A percentile compares a stretch with the other conserved stretches of the same genome.
These are phyloP conservation scores for Lathamus discolor DNA, from an alignment of 2,113 vertebrate species.

Conservation along the genomic window DNA sequence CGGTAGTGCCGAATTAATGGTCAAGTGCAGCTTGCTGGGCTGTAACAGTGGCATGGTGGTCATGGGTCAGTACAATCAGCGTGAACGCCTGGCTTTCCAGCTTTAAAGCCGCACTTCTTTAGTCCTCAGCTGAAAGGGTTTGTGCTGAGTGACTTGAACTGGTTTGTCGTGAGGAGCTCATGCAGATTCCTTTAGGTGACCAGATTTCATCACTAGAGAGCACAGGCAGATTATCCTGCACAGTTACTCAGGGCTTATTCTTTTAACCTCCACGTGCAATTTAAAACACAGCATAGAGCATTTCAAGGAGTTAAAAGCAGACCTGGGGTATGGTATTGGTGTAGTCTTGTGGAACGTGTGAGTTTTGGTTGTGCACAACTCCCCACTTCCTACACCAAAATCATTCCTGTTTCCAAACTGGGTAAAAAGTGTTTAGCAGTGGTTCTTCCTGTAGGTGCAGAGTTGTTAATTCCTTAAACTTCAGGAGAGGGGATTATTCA, in stretches of 20 bases:
- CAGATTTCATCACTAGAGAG: neutral
- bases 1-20: rapidly evolving
- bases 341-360: neutral
- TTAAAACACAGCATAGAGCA: rapidly evolving
- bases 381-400: neutral
- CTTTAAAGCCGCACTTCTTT: neutral
- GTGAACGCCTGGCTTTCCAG: neutral
- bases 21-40: neutral
- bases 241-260: neutral
- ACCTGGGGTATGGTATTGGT: neutral
- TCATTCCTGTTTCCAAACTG: neutral
- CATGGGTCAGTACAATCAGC: neutral
- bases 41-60: rapidly evolving
- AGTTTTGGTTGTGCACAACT: neutral
- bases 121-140: neutral
- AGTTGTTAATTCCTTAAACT: neutral
- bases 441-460: neutral
- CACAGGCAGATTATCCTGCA: neutral
- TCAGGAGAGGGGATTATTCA: neutral
- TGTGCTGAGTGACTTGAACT: neutral
- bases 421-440: neutral
- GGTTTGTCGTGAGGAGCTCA: neutral
- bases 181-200: neutral
- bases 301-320: neutral
- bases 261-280: neutral